These are phyloP conservation scores for Leptothorax acervorum DNA, from an alignment of 2,888 invertebrate genomes.

Conservation along the genomic window DNA sequence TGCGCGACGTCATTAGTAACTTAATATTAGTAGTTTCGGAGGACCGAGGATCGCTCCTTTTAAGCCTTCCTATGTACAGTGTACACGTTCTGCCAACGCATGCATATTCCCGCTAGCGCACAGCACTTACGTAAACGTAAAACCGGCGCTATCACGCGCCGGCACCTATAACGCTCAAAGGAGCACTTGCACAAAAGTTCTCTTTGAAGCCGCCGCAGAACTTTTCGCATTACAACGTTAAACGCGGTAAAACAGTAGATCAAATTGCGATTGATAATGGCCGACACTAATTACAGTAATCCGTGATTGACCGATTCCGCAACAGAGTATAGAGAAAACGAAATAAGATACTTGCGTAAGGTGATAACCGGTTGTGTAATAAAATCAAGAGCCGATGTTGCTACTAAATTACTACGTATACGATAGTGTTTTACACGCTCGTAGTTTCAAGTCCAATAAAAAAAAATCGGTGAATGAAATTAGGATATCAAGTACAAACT, in stretches of 20 bases:
- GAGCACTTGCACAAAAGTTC: background rate
- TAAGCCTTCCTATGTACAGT: slow-evolving; percentile 16
- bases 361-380: background rate
- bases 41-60: slow-evolving; percentile 31
- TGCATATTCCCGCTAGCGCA: slow-evolving; percentile 1
- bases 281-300: slow-evolving; percentile 41
- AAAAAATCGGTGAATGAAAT: background rate
- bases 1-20: slow-evolving; percentile 53
- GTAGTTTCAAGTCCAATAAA: background rate
- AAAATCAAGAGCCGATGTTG: slow-evolving; percentile 9
- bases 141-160: background rate
- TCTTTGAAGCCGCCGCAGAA: slow-evolving; percentile 41
- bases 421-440: background rate
- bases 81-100: slow-evolving; percentile 7
- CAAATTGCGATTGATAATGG: slow-evolving; percentile 49
- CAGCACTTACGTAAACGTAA: slow-evolving; percentile 21
- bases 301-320: background rate
- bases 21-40: slow-evolving; percentile 51
- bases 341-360: slow-evolving; percentile 13
- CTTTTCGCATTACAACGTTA: slow-evolving; percentile 40
- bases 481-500: background rate
- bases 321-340: background rate
- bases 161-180: slow-evolving; percentile 7
- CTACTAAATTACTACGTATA: slow-evolving; percentile 5
- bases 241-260: slow-evolving; percentile 33